Conservation (phyloP, 1,140 invertebrate genomes). For the Samia ricini region DNA sequence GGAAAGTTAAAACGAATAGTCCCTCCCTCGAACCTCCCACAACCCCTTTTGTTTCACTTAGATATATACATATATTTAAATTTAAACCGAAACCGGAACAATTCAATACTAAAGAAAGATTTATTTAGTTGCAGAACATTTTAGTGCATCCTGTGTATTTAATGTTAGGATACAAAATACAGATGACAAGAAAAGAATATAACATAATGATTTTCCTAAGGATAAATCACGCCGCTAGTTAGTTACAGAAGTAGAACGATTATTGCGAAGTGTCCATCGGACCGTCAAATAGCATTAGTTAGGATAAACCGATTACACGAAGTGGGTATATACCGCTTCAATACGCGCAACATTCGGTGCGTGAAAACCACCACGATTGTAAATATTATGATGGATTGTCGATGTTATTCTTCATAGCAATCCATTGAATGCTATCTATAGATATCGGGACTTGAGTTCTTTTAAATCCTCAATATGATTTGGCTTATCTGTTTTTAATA, state of each 20-base stretch:
- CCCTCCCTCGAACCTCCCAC: neutral
- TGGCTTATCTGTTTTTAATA: too few relatives aligned
- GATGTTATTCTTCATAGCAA: neutral
- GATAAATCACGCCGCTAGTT: conserved; percentile 8
- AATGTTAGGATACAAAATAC: too few relatives aligned
- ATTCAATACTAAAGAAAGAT: too few relatives aligned
- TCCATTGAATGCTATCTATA: too few relatives aligned
- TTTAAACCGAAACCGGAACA: too few relatives aligned
- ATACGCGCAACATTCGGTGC: conserved; percentile 17
- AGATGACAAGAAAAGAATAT: too few relatives aligned
- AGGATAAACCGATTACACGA: conserved; percentile 52
- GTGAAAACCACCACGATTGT: conserved; percentile 20
- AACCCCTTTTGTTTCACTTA: neutral
- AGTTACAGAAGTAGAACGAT: conserved; percentile 6
- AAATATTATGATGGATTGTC: conserved; percentile 16
- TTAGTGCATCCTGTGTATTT: too few relatives aligned
- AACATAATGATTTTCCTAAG: neutral
- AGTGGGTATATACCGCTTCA: conserved; percentile 19
- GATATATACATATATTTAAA: too few relatives aligned
- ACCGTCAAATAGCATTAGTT: conserved; percentile 53
- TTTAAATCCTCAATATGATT: too few relatives aligned
- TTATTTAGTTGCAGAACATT: too few relatives aligned
- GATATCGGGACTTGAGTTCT: too few relatives aligned
- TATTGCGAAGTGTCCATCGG: conserved; percentile 28
- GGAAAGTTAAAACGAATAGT: conserved; percentile 38